Conservation (phyloP, 2,797 vertebrate species). For the Lacerta agilis region DNA sequence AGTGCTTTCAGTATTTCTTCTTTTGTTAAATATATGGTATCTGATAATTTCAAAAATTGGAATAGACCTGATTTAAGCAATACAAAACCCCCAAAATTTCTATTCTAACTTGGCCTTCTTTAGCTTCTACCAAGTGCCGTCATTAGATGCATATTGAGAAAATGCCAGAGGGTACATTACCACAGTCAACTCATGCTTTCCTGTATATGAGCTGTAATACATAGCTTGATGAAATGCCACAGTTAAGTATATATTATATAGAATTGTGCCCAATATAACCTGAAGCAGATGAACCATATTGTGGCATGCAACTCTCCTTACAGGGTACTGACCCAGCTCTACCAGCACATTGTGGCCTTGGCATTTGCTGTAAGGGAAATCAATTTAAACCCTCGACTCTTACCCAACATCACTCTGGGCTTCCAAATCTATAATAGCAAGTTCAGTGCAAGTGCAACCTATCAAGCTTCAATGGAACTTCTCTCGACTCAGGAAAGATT, state of each 20-base stretch:
- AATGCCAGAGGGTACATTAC: no score
- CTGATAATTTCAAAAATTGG: no score
- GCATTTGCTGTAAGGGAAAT: background rate
- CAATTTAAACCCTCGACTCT: background rate
- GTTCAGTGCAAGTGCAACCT: background rate
- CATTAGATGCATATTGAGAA: no score
- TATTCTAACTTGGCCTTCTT: no score
- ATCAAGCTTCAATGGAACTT: constrained; percentile 1
- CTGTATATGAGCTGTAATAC: background rate
- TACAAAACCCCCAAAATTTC: no score
- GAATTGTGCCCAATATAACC: background rate
- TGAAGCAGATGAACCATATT: background rate
- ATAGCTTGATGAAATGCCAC: background rate
- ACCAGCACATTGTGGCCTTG: constrained; percentile 4
- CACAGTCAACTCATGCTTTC: no score
- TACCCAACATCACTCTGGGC: background rate
- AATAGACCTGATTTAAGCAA: no score
- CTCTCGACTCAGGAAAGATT: background rate
- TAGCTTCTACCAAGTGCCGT: no score
- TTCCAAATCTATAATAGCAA: constrained; percentile 1
- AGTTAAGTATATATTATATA: background rate
- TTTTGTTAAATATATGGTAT: no score
- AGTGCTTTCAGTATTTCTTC: no score
- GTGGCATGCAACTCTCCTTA: background rate
- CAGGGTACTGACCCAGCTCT: background rate